Conservation (phyloP, 2,797 vertebrate genomes). For the Thripadectes ignobilis region DNA sequence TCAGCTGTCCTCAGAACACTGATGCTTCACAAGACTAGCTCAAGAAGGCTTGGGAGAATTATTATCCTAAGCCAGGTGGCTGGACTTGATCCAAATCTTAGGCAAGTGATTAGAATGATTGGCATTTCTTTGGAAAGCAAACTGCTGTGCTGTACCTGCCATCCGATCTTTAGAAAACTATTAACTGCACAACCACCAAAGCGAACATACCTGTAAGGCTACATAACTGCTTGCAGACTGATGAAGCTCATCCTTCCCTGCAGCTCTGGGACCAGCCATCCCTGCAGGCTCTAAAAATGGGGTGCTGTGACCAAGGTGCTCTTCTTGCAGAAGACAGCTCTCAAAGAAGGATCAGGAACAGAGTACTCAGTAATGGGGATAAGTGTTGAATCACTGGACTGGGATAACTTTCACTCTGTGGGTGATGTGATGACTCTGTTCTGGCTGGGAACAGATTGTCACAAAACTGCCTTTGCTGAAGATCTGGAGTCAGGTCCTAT, state of each 20-base stretch:
- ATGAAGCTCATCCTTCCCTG: neutral
- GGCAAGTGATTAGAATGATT: slow-evolving; percentile 41
- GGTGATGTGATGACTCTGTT: neutral
- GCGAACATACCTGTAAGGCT: neutral
- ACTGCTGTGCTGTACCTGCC: neutral
- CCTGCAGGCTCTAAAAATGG: neutral
- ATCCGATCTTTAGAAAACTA: neutral
- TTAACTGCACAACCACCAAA: neutral
- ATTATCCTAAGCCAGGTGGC: slow-evolving; percentile 20
- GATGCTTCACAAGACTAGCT: neutral
- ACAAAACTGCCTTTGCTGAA: neutral
- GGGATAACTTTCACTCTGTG: neutral
- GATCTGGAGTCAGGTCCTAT: neutral
- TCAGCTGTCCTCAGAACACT: neutral
- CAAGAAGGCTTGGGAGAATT: slow-evolving; percentile 21
- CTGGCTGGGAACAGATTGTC: neutral
- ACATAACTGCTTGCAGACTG: neutral
- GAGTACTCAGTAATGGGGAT: neutral
- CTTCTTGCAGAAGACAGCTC: neutral
- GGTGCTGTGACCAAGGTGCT: neutral
- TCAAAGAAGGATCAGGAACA: fast-evolving
- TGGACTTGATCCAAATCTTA: slow-evolving; percentile 34
- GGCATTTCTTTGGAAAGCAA: slow-evolving; percentile 20
- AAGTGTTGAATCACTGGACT: neutral
- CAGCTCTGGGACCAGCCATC: neutral